Conservation (phyloP, 1,140 invertebrate genomes). For the Solenopsis invicta region DNA sequence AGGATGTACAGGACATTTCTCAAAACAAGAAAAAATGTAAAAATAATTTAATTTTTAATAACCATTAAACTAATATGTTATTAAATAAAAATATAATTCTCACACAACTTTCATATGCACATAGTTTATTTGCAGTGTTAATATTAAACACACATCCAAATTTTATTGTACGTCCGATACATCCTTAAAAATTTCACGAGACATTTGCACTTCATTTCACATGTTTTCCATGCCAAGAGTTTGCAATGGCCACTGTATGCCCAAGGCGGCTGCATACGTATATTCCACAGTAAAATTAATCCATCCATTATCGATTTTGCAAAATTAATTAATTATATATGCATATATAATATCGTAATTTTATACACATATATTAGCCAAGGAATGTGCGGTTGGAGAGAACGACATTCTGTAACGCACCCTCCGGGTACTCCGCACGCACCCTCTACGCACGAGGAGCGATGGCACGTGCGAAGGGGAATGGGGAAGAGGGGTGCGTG, state of each 20-base stretch:
- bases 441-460: background rate
- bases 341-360: background rate
- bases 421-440: too few species aligned
- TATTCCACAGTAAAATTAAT: background rate
- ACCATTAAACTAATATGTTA: too few species aligned
- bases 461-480: constrained; percentile 17
- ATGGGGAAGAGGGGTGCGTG: background rate
- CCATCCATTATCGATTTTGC: background rate
- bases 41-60: too few species aligned
- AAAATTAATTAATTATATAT: constrained; percentile 23
- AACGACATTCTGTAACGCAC: background rate
- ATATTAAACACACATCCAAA: too few species aligned
- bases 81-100: too few species aligned
- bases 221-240: background rate
- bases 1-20: too few species aligned
- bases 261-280: background rate
- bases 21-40: too few species aligned
- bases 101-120: too few species aligned
- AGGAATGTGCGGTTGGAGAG: constrained; percentile 13
- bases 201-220: too few species aligned
- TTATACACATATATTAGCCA: background rate
- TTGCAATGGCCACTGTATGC: background rate
- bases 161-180: too few species aligned
- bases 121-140: too few species aligned
- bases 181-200: too few species aligned